A percentile compares a stretch with the other conserved stretches of the same genome.
phyloP scores from a whole-genome alignment of 2,113 vertebrate genomes.

The Pithys albifrons region DNA sequence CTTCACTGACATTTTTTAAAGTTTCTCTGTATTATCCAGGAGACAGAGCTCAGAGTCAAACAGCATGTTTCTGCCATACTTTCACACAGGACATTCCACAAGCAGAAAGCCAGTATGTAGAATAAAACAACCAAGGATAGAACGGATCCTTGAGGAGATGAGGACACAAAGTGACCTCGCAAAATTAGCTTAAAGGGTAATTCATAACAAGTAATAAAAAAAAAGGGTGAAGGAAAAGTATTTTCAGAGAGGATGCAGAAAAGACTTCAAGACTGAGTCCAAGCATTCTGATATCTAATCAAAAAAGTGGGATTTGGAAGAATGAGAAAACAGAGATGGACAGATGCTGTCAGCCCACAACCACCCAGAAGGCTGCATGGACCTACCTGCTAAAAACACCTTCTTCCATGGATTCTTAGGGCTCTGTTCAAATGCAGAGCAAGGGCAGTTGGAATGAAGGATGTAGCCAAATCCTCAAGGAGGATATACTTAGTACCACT shows the following conservation, averaged over 20 bases:
- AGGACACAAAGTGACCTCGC: neutral
- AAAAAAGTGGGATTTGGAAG: neutral
- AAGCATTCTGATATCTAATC: neutral
- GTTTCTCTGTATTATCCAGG: neutral
- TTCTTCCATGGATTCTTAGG: neutral
- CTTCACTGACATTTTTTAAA: neutral
- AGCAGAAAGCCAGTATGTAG: neutral
- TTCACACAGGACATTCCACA: neutral
- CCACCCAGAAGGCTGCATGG: neutral
- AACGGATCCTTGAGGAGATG: neutral
- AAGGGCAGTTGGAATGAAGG: neutral
- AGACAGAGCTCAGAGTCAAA: neutral
- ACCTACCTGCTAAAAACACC: neutral
- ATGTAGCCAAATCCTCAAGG: neutral
- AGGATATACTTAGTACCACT: neutral
- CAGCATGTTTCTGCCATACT: neutral
- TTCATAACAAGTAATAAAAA: neutral
- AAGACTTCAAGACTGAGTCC: neutral
- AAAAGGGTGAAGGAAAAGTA: neutral
- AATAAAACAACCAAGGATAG: neutral
- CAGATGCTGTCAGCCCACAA: neutral
- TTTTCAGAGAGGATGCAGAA: neutral
- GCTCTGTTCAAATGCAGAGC: neutral
- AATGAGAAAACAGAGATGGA: neutral
- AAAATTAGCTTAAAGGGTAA: neutral